Base-by-base conservation (phyloP, 2,113 vertebrate species). In the Casuarius casuarius region DNA sequence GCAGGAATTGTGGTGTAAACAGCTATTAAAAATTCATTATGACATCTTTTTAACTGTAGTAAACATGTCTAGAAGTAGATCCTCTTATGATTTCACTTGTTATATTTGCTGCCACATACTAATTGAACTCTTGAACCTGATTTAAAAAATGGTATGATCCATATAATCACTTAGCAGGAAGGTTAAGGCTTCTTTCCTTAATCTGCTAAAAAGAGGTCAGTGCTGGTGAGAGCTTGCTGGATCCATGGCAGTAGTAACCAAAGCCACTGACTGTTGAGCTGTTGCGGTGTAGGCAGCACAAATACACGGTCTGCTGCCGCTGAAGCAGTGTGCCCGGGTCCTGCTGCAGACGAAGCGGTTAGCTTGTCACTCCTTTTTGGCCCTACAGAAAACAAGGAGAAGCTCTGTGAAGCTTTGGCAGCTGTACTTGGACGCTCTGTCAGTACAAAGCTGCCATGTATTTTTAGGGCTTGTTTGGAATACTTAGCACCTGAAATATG, bases 1-100 rank as follows among this genome's bases (percentile, higher is more conserved):
- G 95, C 84, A 94, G 93, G 93, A 95, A 93, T 49, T 95, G 92
- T 96, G 95, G 84, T 92, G 89, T 97, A 97, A 97, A 97, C 94
- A 97, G 61, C 84, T 93, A 97, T 97, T 97, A 97, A 97, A 97
- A 97, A 96, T 96, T 97, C 93, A 97, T 97, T 95, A 91, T 67
- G 91, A 77, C 91, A 91, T 92, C 96, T 94, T 97, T 91, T 97
- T 90, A 97, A 97, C 89, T 96, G 95, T 91, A 97, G 95, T 96
- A 97, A 97, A 97, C 94, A 97, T 31, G 95, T 96, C 96, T 95
- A 81, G 89, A 92, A 93, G 89, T 92, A 66, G 78, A 95, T 83
- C 87, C 92, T 95, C 94, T 85, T 78, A 94, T 46, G 92, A 95
- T 72, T 92, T 91, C 1, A 0, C 54, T 96, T 75, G 66, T 94